A percentile compares a stretch with the other conserved stretches of the same genome.
Evolutionary conservation across 1,140 invertebrate genomes (phyloP).

Genomic region (Lerema accius): DNA sequence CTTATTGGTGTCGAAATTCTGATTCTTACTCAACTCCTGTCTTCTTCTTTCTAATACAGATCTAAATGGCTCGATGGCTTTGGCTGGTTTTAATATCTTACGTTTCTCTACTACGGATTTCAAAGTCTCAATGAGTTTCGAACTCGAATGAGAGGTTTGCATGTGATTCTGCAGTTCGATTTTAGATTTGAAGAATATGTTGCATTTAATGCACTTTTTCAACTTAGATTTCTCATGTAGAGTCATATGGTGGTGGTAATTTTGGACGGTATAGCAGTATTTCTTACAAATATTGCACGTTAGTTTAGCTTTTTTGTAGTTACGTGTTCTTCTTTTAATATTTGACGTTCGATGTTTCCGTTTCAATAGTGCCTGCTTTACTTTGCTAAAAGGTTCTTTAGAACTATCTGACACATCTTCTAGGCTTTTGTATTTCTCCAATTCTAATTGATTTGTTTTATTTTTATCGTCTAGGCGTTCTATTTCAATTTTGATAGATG

Average conservation of each 20-base stretch:
- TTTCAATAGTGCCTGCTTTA: slow-evolving; percentile 21
- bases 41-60: slow-evolving; percentile 1
- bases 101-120: slow-evolving; percentile 61
- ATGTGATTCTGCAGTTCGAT: slow-evolving; percentile 54
- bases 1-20: slow-evolving; percentile 29
- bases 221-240: slow-evolving; percentile 49
- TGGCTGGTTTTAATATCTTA: slow-evolving; percentile 33
- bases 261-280: slow-evolving; percentile 69
- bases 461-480: slow-evolving; percentile 29
- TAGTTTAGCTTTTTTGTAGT: slow-evolving; percentile 43
- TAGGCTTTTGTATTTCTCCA: neutral
- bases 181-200: slow-evolving; percentile 49
- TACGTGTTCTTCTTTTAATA: slow-evolving; percentile 19
- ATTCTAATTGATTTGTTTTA: slow-evolving; percentile 26
- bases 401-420: slow-evolving; percentile 42
- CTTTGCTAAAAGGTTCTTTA: slow-evolving; percentile 44
- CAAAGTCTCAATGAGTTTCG: slow-evolving; percentile 65
- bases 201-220: slow-evolving; percentile 66
- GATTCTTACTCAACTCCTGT: neutral
- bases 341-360: neutral
- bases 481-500: slow-evolving; percentile 6
- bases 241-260: slow-evolving; percentile 63
- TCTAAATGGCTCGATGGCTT: neutral
- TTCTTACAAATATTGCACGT: slow-evolving; percentile 62
- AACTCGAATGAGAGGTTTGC: slow-evolving; percentile 52